phyloP scores from a whole-genome alignment of 2,113 vertebrate genomes.

The Coturnix japonica region DNA sequence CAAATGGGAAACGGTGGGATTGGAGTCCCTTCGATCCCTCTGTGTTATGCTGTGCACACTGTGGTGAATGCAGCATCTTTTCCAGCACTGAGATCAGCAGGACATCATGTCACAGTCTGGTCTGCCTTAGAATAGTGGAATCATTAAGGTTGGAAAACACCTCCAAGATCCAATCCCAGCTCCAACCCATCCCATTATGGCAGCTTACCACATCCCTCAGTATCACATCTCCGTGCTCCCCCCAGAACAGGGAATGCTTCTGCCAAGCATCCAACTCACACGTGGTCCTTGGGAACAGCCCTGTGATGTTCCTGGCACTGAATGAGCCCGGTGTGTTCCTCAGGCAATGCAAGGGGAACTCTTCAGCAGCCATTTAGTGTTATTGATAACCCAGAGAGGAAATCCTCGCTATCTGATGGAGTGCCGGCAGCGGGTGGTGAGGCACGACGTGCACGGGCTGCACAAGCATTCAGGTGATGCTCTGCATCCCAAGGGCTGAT shows the following conservation, averaged over 20 bases:
- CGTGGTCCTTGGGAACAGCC: not conserved
- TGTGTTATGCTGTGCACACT: not conserved
- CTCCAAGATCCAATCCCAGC: no score
- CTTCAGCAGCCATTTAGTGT: not conserved
- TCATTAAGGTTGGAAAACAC: no score
- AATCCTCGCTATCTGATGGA: not conserved
- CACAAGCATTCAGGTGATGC: not conserved
- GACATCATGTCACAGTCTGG: not conserved
- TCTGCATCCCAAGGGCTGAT: not conserved
- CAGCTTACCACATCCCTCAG: no score
- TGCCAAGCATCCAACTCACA: not conserved
- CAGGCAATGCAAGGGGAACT: not conserved
- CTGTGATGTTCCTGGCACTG: not conserved
- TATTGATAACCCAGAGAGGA: not conserved
- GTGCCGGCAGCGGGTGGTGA: not conserved
- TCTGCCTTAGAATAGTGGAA: not conserved
- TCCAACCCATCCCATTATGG: no score
- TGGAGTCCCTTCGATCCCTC: no score
- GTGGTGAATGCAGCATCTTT: not conserved
- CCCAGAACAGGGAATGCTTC: not conserved
- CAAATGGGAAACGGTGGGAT: not conserved
- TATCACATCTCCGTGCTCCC: no score
- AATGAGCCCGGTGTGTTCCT: fast-evolving
- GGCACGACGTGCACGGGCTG: fast-evolving
- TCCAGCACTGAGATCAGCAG: not conserved